Conservation (phyloP, 2,888 invertebrate species). For the Schizaphis graminum region DNA sequence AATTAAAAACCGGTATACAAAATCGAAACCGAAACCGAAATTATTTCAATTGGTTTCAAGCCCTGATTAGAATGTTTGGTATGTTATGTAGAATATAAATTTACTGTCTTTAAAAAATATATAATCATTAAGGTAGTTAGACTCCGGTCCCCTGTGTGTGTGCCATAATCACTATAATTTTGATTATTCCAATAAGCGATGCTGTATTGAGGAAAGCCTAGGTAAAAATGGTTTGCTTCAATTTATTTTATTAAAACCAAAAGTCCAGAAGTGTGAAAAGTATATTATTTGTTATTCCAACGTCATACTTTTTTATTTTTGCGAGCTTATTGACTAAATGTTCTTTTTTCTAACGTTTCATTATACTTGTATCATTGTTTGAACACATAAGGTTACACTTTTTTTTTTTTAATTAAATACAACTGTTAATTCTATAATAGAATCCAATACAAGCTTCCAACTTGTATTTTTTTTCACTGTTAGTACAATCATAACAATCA, state of each 20-base stretch:
- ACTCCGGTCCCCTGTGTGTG: accelerated
- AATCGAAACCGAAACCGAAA: too few relatives aligned
- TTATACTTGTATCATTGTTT: background rate
- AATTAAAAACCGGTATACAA: too few relatives aligned
- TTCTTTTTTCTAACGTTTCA: background rate
- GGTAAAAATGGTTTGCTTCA: background rate
- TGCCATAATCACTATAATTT: background rate
- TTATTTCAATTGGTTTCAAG: too few relatives aligned
- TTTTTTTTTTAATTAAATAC: background rate
- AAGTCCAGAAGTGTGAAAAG: background rate
- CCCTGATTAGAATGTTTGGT: background rate
- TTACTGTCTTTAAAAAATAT: background rate
- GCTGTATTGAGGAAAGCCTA: background rate
- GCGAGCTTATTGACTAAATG: background rate
- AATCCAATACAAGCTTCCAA: background rate
- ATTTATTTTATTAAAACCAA: background rate
- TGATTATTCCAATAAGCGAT: background rate
- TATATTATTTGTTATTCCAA: background rate
- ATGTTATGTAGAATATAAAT: background rate
- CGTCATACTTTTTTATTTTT: background rate
- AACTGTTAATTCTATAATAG: background rate
- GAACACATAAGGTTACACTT: background rate
- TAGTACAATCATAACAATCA: background rate
- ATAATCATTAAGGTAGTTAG: background rate
- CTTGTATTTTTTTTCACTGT: background rate